A percentile compares a stretch with the other conserved stretches of the same genome.
Evolutionary conservation across 2,888 invertebrate genomes (phyloP).

Genomic region (Pristionchus exspectatus): DNA sequence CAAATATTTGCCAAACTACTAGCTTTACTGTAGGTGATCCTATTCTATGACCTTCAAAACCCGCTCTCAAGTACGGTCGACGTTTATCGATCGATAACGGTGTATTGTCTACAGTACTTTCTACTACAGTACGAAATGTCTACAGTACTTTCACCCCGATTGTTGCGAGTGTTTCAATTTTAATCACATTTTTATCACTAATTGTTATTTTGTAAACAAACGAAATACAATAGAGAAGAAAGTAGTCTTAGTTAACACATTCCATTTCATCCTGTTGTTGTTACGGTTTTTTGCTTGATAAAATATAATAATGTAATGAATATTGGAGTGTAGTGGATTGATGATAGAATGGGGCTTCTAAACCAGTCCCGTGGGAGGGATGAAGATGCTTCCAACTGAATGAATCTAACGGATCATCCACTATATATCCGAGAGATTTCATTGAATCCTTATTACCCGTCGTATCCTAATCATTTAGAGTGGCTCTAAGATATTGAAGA

Average conservation of each 20-base stretch:
- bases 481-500: background rate
- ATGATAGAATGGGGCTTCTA: conserved; percentile 7
- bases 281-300: conserved; percentile 2
- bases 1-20: background rate
- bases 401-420: conserved; percentile 23
- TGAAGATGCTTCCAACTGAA: conserved; percentile 18
- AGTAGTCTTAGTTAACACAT: background rate
- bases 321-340: background rate
- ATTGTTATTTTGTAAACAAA: conserved; percentile 6
- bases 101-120: conserved; percentile 31
- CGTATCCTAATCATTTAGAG: conserved; percentile 22
- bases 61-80: conserved; percentile 25
- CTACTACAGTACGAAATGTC: background rate
- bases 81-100: conserved; percentile 25
- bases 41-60: background rate
- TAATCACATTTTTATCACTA: conserved; percentile 9
- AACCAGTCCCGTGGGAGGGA: conserved; percentile 32
- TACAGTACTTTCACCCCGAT: conserved; percentile 50
- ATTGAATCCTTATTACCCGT: background rate
- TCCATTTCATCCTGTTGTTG: conserved; percentile 19
- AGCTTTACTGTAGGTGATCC: conserved; percentile 22
- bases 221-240: conserved; percentile 15
- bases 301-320: conserved; percentile 15
- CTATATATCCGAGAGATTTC: background rate
- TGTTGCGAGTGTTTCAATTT: conserved; percentile 16